Evolutionary conservation across 1,140 invertebrate species (phyloP).

Genomic region (Drosophila kohkoa): DNA sequence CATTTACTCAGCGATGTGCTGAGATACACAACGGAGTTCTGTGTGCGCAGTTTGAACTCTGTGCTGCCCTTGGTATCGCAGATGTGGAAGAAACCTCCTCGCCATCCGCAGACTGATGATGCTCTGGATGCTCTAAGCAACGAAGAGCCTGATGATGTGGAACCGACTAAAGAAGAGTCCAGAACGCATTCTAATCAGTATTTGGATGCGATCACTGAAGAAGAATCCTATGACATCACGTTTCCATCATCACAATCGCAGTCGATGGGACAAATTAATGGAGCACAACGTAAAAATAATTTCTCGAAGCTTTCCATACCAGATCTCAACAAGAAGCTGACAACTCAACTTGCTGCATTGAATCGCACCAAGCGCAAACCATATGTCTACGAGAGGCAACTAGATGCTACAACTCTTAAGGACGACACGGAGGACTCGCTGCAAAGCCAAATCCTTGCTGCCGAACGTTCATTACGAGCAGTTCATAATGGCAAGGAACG

Average conservation of each 20-base stretch:
- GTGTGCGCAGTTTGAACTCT: neutral
- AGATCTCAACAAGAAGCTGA: conserved; percentile 32
- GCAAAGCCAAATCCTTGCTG: conserved; percentile 1
- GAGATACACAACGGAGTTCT: neutral
- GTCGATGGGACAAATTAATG: neutral
- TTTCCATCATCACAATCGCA: neutral
- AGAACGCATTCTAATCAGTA: neutral
- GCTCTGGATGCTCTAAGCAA: neutral
- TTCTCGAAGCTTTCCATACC: neutral
- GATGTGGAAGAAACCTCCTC: conserved; percentile 30
- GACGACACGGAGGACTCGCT: conserved; percentile 39
- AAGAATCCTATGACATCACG: neutral
- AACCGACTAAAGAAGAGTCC: neutral
- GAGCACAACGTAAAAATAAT: neutral
- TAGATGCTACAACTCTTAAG: neutral
- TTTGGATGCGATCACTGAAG: neutral
- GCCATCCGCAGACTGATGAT: neutral
- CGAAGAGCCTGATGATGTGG: neutral
- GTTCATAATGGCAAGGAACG: neutral
- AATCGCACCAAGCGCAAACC: conserved; percentile 2
- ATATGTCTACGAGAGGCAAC: neutral
- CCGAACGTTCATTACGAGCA: conserved; percentile 14
- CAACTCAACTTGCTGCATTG: neutral
- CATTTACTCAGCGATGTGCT: conserved; percentile 34
- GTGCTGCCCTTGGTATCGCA: conserved; percentile 19